These are phyloP conservation scores for Callinectes sapidus DNA, from an alignment of 2,888 invertebrate genomes.

Conservation along the genomic window DNA sequence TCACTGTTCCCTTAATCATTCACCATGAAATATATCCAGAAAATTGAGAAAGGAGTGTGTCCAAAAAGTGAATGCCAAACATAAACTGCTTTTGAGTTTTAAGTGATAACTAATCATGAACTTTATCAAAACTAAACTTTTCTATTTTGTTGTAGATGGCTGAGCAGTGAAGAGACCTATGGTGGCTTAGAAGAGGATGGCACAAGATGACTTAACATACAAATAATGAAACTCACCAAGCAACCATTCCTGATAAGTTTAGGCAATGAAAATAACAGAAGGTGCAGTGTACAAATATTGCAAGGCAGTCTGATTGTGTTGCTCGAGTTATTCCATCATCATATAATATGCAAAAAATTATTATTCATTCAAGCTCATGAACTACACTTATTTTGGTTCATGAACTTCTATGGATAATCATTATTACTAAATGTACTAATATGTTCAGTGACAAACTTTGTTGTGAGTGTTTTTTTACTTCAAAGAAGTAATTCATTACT, in stretches of 20 bases:
- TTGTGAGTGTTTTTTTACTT: not conserved
- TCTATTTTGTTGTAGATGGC: not conserved
- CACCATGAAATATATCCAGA: not conserved
- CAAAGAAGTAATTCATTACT: not conserved
- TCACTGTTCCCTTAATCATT: not conserved
- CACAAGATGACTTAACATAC: constrained; percentile 18
- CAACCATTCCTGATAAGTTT: not conserved
- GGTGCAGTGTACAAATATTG: not conserved
- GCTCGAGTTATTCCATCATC: not conserved
- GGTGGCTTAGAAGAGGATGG: not conserved
- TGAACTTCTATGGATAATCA: not conserved
- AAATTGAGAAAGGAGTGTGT: not conserved
- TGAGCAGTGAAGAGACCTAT: not conserved
- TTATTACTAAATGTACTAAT: constrained; percentile 8
- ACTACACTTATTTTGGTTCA: not conserved
- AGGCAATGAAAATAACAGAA: not conserved
- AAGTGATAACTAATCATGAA: not conserved
- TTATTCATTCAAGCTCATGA: not conserved
- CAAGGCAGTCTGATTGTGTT: not conserved
- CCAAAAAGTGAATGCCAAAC: not conserved
- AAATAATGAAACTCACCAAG: not conserved
- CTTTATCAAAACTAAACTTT: not conserved
- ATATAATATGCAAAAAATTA: not conserved
- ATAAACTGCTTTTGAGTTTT: not conserved
- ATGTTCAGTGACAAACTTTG: not conserved